Evolutionary conservation across 2,888 invertebrate species (phyloP).

Genomic region (Pogonocherus hispidulus): DNA sequence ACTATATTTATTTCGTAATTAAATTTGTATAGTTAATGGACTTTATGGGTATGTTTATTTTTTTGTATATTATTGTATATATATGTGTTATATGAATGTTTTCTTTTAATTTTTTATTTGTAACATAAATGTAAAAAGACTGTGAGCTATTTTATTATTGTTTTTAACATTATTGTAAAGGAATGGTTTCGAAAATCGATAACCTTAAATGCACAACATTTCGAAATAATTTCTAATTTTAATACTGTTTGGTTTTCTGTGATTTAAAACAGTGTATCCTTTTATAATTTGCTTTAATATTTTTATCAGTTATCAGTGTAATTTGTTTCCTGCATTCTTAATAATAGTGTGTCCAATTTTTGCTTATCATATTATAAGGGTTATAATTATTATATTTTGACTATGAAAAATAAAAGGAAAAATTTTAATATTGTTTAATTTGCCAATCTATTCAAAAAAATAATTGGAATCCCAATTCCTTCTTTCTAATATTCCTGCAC

Average conservation of each 20-base stretch:
- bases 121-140: constrained; percentile 59
- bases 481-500: no score
- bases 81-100: constrained; percentile 61
- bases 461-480: no score
- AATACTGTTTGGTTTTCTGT: constrained; percentile 32
- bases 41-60: constrained; percentile 45
- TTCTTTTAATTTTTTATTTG: constrained; percentile 51
- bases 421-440: constrained; percentile 37
- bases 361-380: constrained; percentile 63
- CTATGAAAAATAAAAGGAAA: constrained; percentile 61
- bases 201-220: constrained; percentile 37
- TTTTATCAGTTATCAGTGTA: constrained; percentile 47
- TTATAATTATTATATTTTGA: constrained; percentile 64
- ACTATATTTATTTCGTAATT: not conserved
- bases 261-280: constrained; percentile 33
- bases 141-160: constrained; percentile 53
- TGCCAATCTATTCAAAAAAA: no score
- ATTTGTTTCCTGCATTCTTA: constrained; percentile 52
- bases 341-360: constrained; percentile 64
- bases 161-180: constrained; percentile 36
- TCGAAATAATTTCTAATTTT: constrained; percentile 34
- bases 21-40: constrained; percentile 31
- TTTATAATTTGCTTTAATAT: constrained; percentile 35
- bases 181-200: constrained; percentile 38
- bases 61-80: constrained; percentile 60